Evolutionary conservation across 1,140 invertebrate genomes (phyloP).

Genomic region (Microplitis mediator): DNA sequence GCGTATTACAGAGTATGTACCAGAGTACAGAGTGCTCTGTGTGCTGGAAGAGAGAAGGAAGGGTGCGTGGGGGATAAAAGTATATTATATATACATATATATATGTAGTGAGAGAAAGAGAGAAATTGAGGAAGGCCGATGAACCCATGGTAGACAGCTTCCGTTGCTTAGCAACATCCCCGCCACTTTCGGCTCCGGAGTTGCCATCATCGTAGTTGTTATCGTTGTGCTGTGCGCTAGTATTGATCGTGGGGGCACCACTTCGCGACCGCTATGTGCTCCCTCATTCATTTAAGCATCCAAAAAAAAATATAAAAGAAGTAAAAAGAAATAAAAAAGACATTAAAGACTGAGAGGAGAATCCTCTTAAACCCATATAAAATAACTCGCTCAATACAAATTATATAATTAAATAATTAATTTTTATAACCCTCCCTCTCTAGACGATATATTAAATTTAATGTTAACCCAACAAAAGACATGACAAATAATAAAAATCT

Average conservation of each 20-base stretch:
- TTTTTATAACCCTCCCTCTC: background rate
- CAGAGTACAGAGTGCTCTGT: background rate
- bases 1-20: slow-evolving; percentile 11
- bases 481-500: background rate
- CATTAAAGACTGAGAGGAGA: background rate
- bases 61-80: too few species aligned
- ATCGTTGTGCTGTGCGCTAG: slow-evolving; percentile 23
- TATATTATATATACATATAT: background rate
- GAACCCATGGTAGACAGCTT: slow-evolving; percentile 55
- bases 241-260: slow-evolving; percentile 28
- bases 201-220: slow-evolving; percentile 20
- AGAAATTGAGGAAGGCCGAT: slow-evolving; percentile 47
- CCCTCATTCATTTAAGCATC: slow-evolving; percentile 13
- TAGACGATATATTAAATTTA: background rate
- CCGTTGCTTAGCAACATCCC: slow-evolving; percentile 56
- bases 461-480: background rate
- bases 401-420: background rate
- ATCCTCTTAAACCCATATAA: background rate
- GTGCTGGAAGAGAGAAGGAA: too few species aligned
- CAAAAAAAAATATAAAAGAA: background rate
- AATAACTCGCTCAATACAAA: background rate
- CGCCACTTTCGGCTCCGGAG: slow-evolving; percentile 22
- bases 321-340: slow-evolving; percentile 5
- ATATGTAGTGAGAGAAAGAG: slow-evolving; percentile 28
- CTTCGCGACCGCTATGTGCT: slow-evolving; percentile 17